Percentiles rank a stretch among this genome's conserved stretches.
Evolutionary conservation across 2,888 invertebrate genomes (phyloP).

Genomic region (Gari tellinella): DNA sequence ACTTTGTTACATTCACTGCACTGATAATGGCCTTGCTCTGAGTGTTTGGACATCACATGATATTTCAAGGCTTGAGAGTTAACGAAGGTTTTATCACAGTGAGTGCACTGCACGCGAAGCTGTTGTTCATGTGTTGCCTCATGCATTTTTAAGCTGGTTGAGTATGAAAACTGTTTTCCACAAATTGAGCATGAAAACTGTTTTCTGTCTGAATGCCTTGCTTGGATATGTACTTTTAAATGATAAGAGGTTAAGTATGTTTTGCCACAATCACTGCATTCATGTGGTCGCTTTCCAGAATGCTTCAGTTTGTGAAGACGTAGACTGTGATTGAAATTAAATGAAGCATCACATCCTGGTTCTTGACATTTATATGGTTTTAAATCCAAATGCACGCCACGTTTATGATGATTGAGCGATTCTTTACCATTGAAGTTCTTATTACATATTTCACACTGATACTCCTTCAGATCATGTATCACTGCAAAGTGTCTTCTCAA

Average conservation of each 20-base stretch:
- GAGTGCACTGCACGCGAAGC: conserved; percentile 71
- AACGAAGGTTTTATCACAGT: conserved; percentile 77
- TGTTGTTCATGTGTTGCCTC: conserved; percentile 74
- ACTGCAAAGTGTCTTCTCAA: conserved; percentile 54
- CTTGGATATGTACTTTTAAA: conserved; percentile 78
- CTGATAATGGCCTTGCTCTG: conserved; percentile 55
- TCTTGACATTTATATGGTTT: conserved; percentile 77
- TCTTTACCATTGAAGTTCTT: conserved; percentile 75
- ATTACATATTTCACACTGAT: conserved; percentile 76
- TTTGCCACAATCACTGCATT: conserved; percentile 76
- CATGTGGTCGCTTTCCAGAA: conserved; percentile 74
- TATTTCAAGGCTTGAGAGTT: conserved; percentile 68
- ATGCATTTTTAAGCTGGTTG: conserved; percentile 77
- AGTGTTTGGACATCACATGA: conserved; percentile 71
- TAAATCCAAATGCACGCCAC: conserved; percentile 72
- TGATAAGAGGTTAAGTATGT: conserved; percentile 80
- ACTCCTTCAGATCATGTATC: conserved; percentile 48
- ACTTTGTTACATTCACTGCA: conserved; percentile 78
- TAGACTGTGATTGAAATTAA: conserved; percentile 79
- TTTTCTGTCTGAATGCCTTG: conserved; percentile 70
- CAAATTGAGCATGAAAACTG: conserved; percentile 73
- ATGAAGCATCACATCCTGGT: conserved; percentile 71
- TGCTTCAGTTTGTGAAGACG: conserved; percentile 78
- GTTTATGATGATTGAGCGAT: conserved; percentile 76
- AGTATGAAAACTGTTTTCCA: conserved; percentile 79